A percentile compares a stretch with the other conserved stretches of the same genome.
phyloP scores from a whole-genome alignment of 1,140 invertebrate species.

The Dermatophagoides farinae region DNA sequence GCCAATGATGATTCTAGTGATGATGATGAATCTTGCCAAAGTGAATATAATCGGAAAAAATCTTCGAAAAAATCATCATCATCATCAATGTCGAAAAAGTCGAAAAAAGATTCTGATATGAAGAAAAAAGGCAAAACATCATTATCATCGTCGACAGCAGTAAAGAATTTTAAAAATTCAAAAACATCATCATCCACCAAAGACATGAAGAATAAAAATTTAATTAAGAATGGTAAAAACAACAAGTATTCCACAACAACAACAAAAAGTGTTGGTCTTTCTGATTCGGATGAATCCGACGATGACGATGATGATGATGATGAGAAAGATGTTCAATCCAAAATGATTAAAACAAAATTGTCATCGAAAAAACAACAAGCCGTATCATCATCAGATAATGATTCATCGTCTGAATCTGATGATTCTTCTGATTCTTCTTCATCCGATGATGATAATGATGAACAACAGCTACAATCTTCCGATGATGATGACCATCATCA shows the following conservation, averaged over 20 bases:
- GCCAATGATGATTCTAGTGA: not conserved
- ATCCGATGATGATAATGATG: not conserved
- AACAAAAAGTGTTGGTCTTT: not conserved
- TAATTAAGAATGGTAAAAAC: not conserved
- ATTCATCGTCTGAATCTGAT: not conserved
- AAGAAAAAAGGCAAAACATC: not conserved
- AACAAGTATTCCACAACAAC: not conserved
- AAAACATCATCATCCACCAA: not conserved
- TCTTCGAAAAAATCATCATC: not conserved
- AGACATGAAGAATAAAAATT: not conserved
- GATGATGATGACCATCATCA: not conserved
- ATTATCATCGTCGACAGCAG: not conserved
- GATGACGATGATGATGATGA: not conserved
- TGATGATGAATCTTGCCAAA: not conserved
- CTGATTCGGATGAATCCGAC: not conserved
- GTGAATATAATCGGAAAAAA: not conserved
- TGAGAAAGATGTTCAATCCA: not conserved
- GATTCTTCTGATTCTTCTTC: not conserved
- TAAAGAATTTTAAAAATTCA: not conserved
- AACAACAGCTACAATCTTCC: not conserved
- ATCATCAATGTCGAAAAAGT: not conserved
- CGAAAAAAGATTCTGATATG: not conserved
- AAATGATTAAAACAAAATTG: not conserved
- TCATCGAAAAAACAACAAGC: not conserved
- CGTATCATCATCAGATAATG: not conserved